Base-by-base conservation (phyloP, 2,113 vertebrate species). In the Caranx ignobilis region DNA sequence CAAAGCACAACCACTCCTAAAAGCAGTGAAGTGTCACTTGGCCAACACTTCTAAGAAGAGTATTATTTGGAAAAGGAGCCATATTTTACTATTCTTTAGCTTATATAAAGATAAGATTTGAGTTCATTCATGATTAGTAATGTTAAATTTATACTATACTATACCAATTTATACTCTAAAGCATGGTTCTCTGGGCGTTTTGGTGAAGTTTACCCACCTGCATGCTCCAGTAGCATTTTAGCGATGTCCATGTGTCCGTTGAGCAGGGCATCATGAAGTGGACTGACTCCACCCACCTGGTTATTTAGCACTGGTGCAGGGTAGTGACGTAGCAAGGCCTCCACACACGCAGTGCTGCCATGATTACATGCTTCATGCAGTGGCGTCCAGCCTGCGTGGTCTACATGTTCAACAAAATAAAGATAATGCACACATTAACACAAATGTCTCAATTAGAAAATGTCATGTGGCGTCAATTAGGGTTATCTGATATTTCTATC, bases 341-440 rank as follows among this genome's bases (percentile, higher is more conserved):
- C 94, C 92, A 98, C 97, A 92, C 97, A 98, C 55, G 94, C 95
- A 62, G 92, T 94, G 95, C 96, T 98, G 89, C 98, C 98, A 92
- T 98, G 97, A 96, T 98, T 98, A 95, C 97, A 99, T 21, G 97
- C 98, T 95, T 98, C 98, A 89, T 99, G 97, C 89, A 99, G 95
- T 82, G 98, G 97, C 12, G 98, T 98, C 98, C 98, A 99, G 90
- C 98, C 98, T 88, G 95, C 96, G 87, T 98, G 93, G 94, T 99
- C 98, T 99, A 31, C 47, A 66, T 63, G 31, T n/a, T 12, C 26
- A 74, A 79, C 32, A 78, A 47, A 74, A 0, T 56, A 65, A 13
- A 88, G 13, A 82, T 32, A 78, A 68, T n/a, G 75, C 37, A 61
- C 19, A 61, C 32, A 39, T 3, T 48, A 16, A 73, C 1, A 54